Percentiles rank a stretch among this genome's conserved stretches.
phyloP scores from a whole-genome alignment of 1,140 invertebrate species.

The Zaprionus vittiger region DNA sequence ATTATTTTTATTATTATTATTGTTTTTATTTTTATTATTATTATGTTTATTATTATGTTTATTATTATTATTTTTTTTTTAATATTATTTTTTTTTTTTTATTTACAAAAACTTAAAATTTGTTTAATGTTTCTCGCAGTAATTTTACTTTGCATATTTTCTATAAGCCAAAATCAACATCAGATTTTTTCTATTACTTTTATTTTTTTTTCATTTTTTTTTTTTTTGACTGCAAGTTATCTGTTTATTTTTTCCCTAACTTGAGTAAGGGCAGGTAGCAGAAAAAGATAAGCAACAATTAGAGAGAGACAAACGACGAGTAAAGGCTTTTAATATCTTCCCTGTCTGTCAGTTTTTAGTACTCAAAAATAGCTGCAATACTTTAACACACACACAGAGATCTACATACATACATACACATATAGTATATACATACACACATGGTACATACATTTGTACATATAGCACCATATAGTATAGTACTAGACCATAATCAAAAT shows the following conservation, averaged over 20 bases:
- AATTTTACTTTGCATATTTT: too few species aligned
- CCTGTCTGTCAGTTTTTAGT: constrained; percentile 1
- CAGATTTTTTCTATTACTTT: not conserved
- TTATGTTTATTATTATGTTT: too few species aligned
- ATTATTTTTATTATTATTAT: too few species aligned
- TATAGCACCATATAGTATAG: not conserved
- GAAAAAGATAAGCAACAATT: constrained; percentile 16
- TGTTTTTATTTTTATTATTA: too few species aligned
- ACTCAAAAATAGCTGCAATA: constrained; percentile 35
- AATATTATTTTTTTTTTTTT: too few species aligned
- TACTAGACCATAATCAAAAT: constrained; percentile 37
- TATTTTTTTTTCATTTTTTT: not conserved
- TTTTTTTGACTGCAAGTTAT: not conserved
- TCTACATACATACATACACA: not conserved
- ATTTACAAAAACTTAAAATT: too few species aligned
- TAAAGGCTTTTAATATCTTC: constrained; percentile 14
- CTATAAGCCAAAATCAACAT: too few species aligned
- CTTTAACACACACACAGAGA: not conserved
- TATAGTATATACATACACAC: not conserved
- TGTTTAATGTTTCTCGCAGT: too few species aligned
- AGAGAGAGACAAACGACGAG: not conserved
- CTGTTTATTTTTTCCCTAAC: not conserved
- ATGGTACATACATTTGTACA: not conserved
- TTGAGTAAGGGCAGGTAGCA: constrained; percentile 22
- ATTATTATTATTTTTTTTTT: too few species aligned